Base-by-base conservation (phyloP, 2,797 vertebrate species). In the Chelon auratus region DNA sequence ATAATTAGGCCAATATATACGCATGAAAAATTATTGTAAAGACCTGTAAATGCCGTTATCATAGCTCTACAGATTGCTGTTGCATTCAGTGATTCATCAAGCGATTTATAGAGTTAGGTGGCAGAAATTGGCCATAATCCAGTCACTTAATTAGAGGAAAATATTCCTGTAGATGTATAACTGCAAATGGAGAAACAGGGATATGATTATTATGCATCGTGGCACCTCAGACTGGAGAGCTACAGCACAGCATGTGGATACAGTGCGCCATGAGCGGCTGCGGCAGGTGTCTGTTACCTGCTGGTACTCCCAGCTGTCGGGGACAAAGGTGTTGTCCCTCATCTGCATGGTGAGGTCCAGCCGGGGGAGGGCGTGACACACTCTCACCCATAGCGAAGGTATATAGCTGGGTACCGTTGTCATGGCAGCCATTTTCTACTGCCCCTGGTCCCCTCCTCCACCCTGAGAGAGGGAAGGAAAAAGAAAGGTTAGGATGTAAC, bases 261-360 rank as follows among this genome's bases (percentile, higher is more conserved):
- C 48, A 60, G 69, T 65, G 58, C 52, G 20, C 15, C 18, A 3
- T 20, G 68, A 65, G 59, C 17, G 3, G 53, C 3, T 22, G 70
- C 50, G 62, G 75, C 81, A 70, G 52, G 75, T 84, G 75, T 66
- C 43, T 0, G 11, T 89, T 93, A 95, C 95, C 95, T 95, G 95
- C 91, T 95, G 95, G 85, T 95, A 95, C 81, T 95, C 95, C 95
- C 95, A 95, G 91, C 94, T 95, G 89, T 94, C 93, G 0, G 95
- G 95, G 39, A 87, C 90, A 75, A 95, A 95, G 61, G 84, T 11
- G 83, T 92, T 95, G 91, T 94, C 94, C 84, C 90, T 92, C 91
- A 92, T 94, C 90, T 94, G 93, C 93, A 95, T 93, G 88, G 86
- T 85, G 86, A 95, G 88, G 92, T 95, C 94, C 88, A 95, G 85